A percentile compares a stretch with the other conserved stretches of the same genome.
Conservation (phyloP, 2,888 invertebrate genomes). For the Pterobdella sp. region DNA sequence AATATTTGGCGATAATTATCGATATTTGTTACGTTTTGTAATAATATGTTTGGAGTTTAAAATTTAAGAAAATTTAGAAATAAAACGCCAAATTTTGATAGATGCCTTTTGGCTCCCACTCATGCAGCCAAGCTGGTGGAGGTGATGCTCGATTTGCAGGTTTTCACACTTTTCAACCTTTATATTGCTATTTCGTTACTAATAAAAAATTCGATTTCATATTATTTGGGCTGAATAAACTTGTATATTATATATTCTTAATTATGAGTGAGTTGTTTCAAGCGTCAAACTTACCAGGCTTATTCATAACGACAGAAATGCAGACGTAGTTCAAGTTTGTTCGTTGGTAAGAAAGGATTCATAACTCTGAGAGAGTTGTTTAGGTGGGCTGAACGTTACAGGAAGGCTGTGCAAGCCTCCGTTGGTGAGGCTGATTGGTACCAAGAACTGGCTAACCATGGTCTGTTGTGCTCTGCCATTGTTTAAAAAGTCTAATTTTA, state of each 20-base stretch:
- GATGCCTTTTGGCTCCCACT: slow-evolving; percentile 61
- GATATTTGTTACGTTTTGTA: too few species aligned
- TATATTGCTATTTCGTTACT: not conserved
- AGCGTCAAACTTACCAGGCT: too few species aligned
- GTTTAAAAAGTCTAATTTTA: not conserved
- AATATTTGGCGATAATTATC: too few species aligned
- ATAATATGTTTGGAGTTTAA: too few species aligned
- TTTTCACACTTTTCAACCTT: slow-evolving; percentile 42
- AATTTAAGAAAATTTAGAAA: too few species aligned
- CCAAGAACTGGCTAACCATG: slow-evolving; percentile 78
- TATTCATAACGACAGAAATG: slow-evolving; percentile 56
- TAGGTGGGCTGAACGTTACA: slow-evolving; percentile 86
- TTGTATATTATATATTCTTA: too few species aligned
- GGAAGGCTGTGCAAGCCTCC: slow-evolving; percentile 51
- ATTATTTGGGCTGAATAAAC: too few species aligned
- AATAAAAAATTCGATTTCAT: too few species aligned
- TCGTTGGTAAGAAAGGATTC: slow-evolving; percentile 80
- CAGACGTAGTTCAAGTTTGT: slow-evolving; percentile 75
- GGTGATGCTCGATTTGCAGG: slow-evolving; percentile 82
- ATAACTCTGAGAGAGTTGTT: slow-evolving; percentile 91
- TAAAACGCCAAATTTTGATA: too few species aligned
- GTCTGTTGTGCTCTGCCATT: slow-evolving; percentile 36
- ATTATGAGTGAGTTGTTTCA: too few species aligned
- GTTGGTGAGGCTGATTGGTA: slow-evolving; percentile 72
- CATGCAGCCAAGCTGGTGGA: slow-evolving; percentile 82